Percentiles rank a stretch among this genome's conserved stretches.
Evolutionary conservation across 53 echinoderm and acorn worm genomes (phyloP).

Genomic region (Holothuria scabra): DNA sequence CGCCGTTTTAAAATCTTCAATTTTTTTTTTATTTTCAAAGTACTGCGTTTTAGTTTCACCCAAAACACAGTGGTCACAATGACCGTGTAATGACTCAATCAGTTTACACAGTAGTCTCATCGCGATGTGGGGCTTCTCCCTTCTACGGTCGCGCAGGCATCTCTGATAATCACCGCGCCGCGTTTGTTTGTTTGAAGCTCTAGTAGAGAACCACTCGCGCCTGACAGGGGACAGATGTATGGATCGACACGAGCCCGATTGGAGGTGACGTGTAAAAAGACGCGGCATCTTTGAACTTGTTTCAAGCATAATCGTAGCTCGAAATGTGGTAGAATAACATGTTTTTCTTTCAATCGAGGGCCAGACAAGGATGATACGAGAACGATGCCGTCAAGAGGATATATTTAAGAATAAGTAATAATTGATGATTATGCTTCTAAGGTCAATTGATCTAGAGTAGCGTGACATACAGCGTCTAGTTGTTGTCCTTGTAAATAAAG

Average conservation of each 20-base stretch:
- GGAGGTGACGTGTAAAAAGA: slow-evolving; percentile 18
- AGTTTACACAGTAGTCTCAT: background rate
- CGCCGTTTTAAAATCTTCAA: too few relatives aligned
- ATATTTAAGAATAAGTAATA: too few relatives aligned
- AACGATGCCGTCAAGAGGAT: too few relatives aligned
- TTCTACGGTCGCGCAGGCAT: background rate
- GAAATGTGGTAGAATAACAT: slow-evolving; percentile 17
- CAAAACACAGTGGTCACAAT: slow-evolving; percentile 27
- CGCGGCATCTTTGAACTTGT: slow-evolving; percentile 25
- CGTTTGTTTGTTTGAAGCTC: slow-evolving; percentile 29
- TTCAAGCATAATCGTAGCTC: background rate
- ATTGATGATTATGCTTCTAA: too few relatives aligned
- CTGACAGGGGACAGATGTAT: slow-evolving; percentile 17
- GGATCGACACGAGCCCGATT: background rate
- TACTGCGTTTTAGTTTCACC: background rate
- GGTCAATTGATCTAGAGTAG: too few relatives aligned
- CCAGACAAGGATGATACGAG: too few relatives aligned
- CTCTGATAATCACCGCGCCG: slow-evolving; percentile 17
- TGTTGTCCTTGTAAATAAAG: too few relatives aligned
- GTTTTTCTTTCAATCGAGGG: background rate
- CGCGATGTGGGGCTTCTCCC: background rate
- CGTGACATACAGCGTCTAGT: too few relatives aligned
- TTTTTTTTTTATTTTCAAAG: too few relatives aligned
- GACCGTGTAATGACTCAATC: slow-evolving; percentile 25
- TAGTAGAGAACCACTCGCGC: slow-evolving; percentile 5